Base-by-base conservation (phyloP, 2,888 invertebrate species). In the Melangyna quadrimaculata region DNA sequence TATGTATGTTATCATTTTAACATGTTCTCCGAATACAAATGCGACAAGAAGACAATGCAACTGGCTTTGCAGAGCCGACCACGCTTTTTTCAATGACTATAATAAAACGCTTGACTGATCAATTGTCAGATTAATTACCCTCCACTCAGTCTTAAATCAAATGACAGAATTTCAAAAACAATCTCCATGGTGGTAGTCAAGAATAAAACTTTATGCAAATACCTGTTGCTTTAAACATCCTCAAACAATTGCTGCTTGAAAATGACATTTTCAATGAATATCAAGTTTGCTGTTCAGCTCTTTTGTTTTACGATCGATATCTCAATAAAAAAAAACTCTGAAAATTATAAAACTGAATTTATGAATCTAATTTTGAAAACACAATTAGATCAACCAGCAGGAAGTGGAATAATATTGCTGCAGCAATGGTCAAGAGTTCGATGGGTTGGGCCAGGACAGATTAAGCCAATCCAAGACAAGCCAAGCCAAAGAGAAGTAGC, bases 41-140 rank as follows among this genome's bases (percentile, higher is more conserved):
- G 9, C 9, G 17, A 51, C 24, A 29, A 17, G 22, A 29, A 17
- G 22, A 59, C 12, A 57, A 59, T 1, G 19, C 19, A 59, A 59
- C 10, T 29, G 17, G 4, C 22, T 1, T 0, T 0, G 1, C 1
- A n/a, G 6, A 4, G 6, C 51, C 57, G 57, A 59, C 59, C 35
- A 59, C 59, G 19, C 24, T 59, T 6, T 59, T n/a, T 59, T 19
- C 37, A 59, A 59, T 59, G 22, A 37, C 67, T 80, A n/a, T n/a
- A 75, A 84, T 84, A 75, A 84, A 84, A 84, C 71, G 80, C 75
- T 80, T 84, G 84, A 84, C 59, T 84, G 75, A 84, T 75, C 75
- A 84, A 67, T 61, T 80, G 80, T 75, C 80, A 75, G 75, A 84
- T 84, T 75, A 84, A 84, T 84, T 75, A 84, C 72, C 59, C 35